phyloP scores from a whole-genome alignment of 2,113 vertebrate species.

The Megalops atlanticus region DNA sequence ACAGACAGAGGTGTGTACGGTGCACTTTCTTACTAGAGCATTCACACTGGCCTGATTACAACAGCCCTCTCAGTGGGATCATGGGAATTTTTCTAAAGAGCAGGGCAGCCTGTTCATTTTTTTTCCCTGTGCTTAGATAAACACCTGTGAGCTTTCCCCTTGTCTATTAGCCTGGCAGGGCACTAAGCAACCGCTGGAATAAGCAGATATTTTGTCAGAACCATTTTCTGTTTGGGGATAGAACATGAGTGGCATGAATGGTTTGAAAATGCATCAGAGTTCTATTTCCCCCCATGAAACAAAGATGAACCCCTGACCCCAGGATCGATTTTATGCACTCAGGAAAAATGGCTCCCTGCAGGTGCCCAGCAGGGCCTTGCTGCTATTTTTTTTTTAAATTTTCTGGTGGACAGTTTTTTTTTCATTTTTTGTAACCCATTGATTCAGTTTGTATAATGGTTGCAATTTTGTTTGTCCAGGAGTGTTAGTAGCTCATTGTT shows the following conservation, averaged over 20 bases:
- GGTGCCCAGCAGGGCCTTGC: not conserved
- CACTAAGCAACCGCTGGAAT: not conserved
- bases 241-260: not conserved
- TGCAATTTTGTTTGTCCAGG: not conserved
- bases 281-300: not conserved
- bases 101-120: not conserved
- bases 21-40: not conserved
- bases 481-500: not conserved
- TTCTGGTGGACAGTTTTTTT: not conserved
- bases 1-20: not conserved
- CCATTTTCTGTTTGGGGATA: not conserved
- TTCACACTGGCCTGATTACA: not conserved
- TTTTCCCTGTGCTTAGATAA: not conserved
- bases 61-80: not conserved
- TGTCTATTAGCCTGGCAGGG: not conserved
- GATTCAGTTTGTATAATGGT: not conserved
- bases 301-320: slow-evolving; percentile 5
- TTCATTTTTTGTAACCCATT: not conserved
- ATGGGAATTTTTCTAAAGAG: not conserved
- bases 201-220: not conserved
- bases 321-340: slow-evolving; percentile 12
- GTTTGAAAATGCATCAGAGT: not conserved
- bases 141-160: not conserved
- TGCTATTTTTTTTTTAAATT: no score
- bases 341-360: not conserved